These are phyloP conservation scores for Tapirus terrestris DNA, from an alignment of 2,113 vertebrate species.

Conservation along the genomic window DNA sequence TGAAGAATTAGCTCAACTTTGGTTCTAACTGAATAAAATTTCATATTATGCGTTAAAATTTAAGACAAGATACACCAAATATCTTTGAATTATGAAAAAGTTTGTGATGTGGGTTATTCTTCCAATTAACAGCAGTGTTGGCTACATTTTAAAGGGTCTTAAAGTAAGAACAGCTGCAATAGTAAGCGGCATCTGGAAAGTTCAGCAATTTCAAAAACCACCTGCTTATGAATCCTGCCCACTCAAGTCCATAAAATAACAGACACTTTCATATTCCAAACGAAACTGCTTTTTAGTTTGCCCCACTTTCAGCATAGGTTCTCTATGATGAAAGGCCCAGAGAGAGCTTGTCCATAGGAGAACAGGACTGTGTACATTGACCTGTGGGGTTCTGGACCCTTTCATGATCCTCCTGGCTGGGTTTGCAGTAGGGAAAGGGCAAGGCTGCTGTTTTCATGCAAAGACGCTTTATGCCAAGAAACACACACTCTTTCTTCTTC, in stretches of 20 bases:
- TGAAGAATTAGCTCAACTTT: background rate
- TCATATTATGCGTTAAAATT: conserved; percentile 36
- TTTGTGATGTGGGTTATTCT: background rate
- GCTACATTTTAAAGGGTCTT: conserved; percentile 17
- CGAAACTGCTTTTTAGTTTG: background rate
- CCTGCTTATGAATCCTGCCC: conserved; percentile 1
- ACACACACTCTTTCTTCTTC: background rate
- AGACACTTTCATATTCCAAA: conserved; percentile 30
- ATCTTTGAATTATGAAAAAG: conserved; percentile 47
- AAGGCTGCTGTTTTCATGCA: background rate
- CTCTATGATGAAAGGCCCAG: conserved; percentile 10
- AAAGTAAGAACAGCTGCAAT: conserved; percentile 44
- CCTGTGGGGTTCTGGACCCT: background rate
- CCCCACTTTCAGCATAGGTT: conserved; percentile 9
- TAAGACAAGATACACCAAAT: background rate
- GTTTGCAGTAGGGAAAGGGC: background rate
- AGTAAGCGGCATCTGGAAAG: background rate
- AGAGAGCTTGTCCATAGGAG: background rate
- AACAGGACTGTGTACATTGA: background rate
- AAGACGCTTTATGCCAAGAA: background rate
- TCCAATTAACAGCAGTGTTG: background rate
- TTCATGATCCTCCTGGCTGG: background rate
- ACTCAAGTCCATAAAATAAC: background rate
- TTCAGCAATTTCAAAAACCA: conserved; percentile 25
- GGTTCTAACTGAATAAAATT: background rate